These are phyloP conservation scores for Amphiprion percula DNA, from an alignment of 2,113 vertebrate genomes.

Conservation along the genomic window DNA sequence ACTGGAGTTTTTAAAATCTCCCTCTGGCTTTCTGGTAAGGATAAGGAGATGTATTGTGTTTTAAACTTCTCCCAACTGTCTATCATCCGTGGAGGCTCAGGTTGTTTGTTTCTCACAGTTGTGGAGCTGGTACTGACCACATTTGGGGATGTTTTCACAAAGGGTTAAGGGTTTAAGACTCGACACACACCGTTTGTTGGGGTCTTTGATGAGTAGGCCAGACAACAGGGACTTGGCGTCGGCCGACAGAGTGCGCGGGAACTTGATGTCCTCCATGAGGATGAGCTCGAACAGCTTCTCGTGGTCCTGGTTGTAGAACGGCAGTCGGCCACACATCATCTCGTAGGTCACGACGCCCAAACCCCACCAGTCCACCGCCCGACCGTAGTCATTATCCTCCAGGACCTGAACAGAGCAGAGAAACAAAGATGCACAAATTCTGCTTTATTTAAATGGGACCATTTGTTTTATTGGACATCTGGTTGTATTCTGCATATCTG, in stretches of 20 bases:
- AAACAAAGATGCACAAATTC: not conserved
- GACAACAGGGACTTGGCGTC: constrained; percentile 98
- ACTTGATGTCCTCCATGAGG: constrained; percentile 99
- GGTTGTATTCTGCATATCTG: constrained; percentile 43
- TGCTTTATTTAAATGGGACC: constrained; percentile 20
- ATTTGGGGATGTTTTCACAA: no score
- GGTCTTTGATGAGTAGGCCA: constrained; percentile 97
- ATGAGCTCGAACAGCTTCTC: constrained; percentile 98
- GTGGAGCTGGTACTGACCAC: no score
- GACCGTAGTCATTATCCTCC: constrained; percentile 97
- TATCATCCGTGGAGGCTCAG: no score
- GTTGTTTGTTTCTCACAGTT: no score
- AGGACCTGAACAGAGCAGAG: constrained; percentile 85
- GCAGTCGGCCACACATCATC: constrained; percentile 98
- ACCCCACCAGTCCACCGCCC: constrained; percentile 99
- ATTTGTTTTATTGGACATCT: constrained; percentile 68
- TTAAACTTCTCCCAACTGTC: no score
- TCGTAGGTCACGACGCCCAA: constrained; percentile 97
- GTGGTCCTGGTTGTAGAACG: constrained; percentile 99
- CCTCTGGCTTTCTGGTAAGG: no score
- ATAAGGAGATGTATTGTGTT: no score
- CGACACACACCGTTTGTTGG: constrained; percentile 91
- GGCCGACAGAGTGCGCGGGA: constrained; percentile 94
- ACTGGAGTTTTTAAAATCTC: no score
- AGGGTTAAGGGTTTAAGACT: not conserved